Evolutionary conservation across 2,797 vertebrate species (phyloP), one percentile per base, ranked within the genome.

Genomic region (Tiaroga cobitis): DNA sequence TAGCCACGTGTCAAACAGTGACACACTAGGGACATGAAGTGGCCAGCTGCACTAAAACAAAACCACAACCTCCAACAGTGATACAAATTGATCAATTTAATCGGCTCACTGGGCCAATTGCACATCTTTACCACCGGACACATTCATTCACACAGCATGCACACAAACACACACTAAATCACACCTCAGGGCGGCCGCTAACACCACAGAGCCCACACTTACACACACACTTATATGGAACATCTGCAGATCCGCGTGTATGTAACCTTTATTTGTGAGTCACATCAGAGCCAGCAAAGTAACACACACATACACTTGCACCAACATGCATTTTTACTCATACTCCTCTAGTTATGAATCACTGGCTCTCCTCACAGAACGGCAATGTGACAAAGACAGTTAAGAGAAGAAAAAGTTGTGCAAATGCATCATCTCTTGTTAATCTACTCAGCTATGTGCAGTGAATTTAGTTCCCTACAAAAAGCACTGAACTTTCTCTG

Each of bases 41-140:
- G 85, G 80, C 76, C 86, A 89, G 82, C 74, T 90, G 85, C 72
- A 78, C 59, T 83, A 21, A 75, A 75, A 65, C 68, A 83, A 77
- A 78, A 69, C 46, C 54, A 77, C 65, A 54, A 80, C 83, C 54
- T 82, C 76, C 76, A 86, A 77, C 29, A 51, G 29, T 43, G 43
- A 84, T 43, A 32, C 34, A 51, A 61, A 75, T 11, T 80, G 39
- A 85, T 46, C 74, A 69, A 54, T 59, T 56, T 65, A 56, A 37
- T 49, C 16, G 3, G 46, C 59, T 81, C n/a, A 21, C 3, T 13
- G 43, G 80, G 32, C 37, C 46, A 67, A 80, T 63, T 69, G 29
- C 15, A 29, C 49, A 70, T 81, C 29, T 75, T 51, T 81, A 77
- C 13, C 24, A 39, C 74, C 24, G 34, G 21, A 82, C 74, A 8